Conservation (phyloP, 1,140 invertebrate genomes). For the Pogonomyrmex barbatus region DNA sequence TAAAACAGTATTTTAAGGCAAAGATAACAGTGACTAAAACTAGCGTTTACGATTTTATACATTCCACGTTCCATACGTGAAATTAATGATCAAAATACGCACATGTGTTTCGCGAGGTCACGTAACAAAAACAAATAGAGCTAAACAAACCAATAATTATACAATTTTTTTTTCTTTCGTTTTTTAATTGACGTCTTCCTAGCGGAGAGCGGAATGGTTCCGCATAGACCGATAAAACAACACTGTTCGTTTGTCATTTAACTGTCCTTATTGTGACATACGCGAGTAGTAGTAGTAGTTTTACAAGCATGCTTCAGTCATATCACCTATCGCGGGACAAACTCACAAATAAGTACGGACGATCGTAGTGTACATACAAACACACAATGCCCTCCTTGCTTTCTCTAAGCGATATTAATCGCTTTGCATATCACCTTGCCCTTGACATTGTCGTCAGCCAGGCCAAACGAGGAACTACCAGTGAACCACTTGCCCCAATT, state of each 20-base stretch:
- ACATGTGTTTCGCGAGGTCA: no score
- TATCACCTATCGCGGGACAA: background rate
- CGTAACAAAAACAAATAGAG: no score
- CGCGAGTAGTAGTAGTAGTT: background rate
- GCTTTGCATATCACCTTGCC: conserved; percentile 43
- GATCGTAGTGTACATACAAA: background rate
- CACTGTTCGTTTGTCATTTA: background rate
- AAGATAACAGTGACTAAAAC: background rate
- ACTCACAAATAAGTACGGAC: conserved; percentile 17
- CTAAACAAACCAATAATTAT: no score
- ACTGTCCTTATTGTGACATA: background rate
- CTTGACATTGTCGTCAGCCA: conserved; percentile 40
- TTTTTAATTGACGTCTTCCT: no score
- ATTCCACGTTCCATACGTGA: background rate
- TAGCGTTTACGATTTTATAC: background rate
- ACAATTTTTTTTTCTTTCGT: no score
- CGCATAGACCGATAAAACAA: no score
- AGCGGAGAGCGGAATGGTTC: no score
- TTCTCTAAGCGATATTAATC: conserved; percentile 17
- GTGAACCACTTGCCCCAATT: conserved; percentile 42
- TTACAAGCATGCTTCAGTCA: background rate
- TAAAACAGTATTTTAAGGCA: background rate
- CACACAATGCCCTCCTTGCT: background rate
- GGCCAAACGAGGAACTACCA: conserved; percentile 13
- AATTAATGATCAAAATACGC: no score